Percentiles rank a stretch among this genome's conserved stretches.
Conservation (phyloP, 2,113 vertebrate genomes). For the Lepisosteus osseus region DNA sequence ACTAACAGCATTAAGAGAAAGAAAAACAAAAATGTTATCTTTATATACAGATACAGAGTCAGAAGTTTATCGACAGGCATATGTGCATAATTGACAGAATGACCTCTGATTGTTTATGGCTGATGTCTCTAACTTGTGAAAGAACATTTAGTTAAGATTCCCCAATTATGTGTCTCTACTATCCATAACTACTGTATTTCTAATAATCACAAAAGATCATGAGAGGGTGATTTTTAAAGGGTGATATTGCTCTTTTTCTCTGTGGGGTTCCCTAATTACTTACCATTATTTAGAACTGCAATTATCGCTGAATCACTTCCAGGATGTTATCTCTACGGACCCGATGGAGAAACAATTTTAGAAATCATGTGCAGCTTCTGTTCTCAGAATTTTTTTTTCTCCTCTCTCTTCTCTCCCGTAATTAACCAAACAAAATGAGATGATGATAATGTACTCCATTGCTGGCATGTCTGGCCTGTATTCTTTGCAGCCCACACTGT, state of each 20-base stretch:
- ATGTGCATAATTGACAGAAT: not conserved
- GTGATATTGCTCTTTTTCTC: not conserved
- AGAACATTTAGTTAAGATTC: not conserved
- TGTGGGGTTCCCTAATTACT: not conserved
- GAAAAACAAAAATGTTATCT: not conserved
- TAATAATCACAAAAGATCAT: constrained; percentile 6
- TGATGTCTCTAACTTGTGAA: not conserved
- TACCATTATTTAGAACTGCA: constrained; percentile 5
- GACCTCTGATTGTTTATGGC: not conserved
- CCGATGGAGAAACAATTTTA: not conserved
- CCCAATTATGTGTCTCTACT: not conserved
- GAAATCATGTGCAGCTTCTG: not conserved
- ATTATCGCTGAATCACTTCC: not conserved
- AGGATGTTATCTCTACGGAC: not conserved
- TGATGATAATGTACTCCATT: not conserved
- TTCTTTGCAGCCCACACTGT: not conserved
- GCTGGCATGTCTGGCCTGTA: not conserved
- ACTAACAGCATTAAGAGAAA: constrained; percentile 15
- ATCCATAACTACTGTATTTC: not conserved
- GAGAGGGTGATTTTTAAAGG: not conserved
- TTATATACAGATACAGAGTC: not conserved
- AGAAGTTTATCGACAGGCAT: not conserved
- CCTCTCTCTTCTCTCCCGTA: not conserved
- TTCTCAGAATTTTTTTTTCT: not conserved
- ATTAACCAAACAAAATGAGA: constrained; percentile 14